phyloP scores from a whole-genome alignment of 2,888 invertebrate genomes.

The Operophtera brumata region DNA sequence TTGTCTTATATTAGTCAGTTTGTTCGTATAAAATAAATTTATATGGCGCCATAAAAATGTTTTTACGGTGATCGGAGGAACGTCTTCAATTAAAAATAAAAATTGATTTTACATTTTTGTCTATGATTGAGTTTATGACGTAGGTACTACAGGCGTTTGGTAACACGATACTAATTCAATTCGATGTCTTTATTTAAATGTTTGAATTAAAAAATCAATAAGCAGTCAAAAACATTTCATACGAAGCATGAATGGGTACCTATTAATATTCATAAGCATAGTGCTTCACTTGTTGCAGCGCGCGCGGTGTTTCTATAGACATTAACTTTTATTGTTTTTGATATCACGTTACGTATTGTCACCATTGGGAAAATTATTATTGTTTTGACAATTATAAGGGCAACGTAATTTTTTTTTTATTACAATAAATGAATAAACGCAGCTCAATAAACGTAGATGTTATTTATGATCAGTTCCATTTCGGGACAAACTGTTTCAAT shows the following conservation, averaged over 20 bases:
- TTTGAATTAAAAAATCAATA: slow-evolving; percentile 34
- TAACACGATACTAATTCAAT: slow-evolving; percentile 38
- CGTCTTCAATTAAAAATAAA: slow-evolving; percentile 36
- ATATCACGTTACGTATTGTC: slow-evolving; percentile 34
- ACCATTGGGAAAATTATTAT: slow-evolving; percentile 12
- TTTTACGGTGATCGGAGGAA: slow-evolving; percentile 31
- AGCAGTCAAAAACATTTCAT: slow-evolving; percentile 28
- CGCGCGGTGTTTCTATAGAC: slow-evolving; percentile 22
- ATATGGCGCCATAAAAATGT: slow-evolving; percentile 37
- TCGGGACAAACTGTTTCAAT: no score
- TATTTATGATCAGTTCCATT: background rate
- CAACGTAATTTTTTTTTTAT: slow-evolving; percentile 1
- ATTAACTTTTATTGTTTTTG: slow-evolving; percentile 34
- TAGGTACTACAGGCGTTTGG: slow-evolving; percentile 30
- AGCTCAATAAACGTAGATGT: slow-evolving; percentile 1
- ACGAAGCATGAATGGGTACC: slow-evolving; percentile 29
- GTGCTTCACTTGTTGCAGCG: slow-evolving; percentile 28
- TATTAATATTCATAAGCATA: slow-evolving; percentile 34
- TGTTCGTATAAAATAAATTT: slow-evolving; percentile 33
- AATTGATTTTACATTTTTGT: slow-evolving; percentile 32
- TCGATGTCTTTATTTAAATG: slow-evolving; percentile 37
- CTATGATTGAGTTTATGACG: slow-evolving; percentile 35
- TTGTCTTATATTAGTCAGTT: slow-evolving; percentile 42
- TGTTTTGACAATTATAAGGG: slow-evolving; percentile 4
- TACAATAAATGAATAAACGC: background rate